These are phyloP conservation scores for Centropus unirufus DNA, from an alignment of 2,113 vertebrate genomes.

Conservation along the genomic window DNA sequence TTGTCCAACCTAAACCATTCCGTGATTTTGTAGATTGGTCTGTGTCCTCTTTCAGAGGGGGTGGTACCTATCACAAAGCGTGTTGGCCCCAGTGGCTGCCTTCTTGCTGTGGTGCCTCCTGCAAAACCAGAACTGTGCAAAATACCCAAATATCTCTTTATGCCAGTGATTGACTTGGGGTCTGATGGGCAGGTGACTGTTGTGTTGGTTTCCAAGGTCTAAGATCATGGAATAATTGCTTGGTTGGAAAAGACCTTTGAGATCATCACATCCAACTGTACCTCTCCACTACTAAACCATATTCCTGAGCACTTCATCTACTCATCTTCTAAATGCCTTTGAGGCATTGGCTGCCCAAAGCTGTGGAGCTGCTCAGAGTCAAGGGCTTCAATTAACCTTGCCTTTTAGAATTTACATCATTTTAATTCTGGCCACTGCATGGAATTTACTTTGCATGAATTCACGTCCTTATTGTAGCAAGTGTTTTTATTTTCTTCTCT, in stretches of 20 bases:
- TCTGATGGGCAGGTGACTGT: background rate
- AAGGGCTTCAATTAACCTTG: background rate
- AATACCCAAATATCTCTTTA: accelerated
- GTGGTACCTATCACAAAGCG: background rate
- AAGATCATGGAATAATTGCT: too few species aligned
- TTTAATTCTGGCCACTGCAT: background rate
- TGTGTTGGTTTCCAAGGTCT: background rate
- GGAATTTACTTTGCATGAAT: background rate
- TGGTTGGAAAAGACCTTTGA: too few species aligned
- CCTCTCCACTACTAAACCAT: too few species aligned
- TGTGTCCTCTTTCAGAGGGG: background rate
- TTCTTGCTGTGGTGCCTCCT: background rate
- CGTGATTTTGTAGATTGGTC: background rate
- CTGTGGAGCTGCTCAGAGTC: background rate
- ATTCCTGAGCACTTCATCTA: too few species aligned
- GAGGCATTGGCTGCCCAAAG: background rate
- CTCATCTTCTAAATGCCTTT: too few species aligned
- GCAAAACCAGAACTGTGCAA: background rate
- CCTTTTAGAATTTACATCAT: background rate
- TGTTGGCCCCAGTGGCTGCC: background rate
- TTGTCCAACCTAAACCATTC: too few species aligned
- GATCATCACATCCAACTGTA: too few species aligned
- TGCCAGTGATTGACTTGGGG: background rate
- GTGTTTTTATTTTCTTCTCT: background rate
- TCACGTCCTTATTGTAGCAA: background rate